Evolutionary conservation across 2,113 vertebrate species (phyloP), one percentile per base, ranked within the genome.

Genomic region (Neolamprologus ventralis): DNA sequence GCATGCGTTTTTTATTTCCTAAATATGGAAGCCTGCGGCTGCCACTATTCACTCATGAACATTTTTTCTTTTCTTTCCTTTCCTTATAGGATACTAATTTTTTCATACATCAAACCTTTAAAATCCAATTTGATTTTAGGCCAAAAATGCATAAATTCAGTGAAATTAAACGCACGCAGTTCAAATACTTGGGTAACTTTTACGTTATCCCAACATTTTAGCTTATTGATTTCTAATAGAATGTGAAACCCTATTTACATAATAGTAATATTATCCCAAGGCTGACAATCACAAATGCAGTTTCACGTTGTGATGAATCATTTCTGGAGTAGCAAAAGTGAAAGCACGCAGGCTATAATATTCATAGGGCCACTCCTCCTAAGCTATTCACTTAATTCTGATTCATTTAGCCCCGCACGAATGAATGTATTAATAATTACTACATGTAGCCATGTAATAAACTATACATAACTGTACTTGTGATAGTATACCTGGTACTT

Each of bases 231-330:
- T 73, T 73, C 8, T 73, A 45, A 73, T 47, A 28, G 1, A 47
- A 45, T 28, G 14, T 10, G 5, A 73, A 73, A 45, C 21, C 8
- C 68, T 11, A 2, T 75, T 45, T 75, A 47, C 3, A 19, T 75
- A 28, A 75, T 28, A 47, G 21, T 6, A 71, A 40, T 45, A 28
- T 28, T 1, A 47, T 28, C 71, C 14, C 23, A 75, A 75, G 23
- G 5, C 23, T 45, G 2, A 75, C 13, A 19, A 26, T 75, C 23
- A 47, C 14, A 17, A 75, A 75, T 16, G 4, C 40, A 47, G 14
- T 28, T 75, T 28, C 0, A 1, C 23, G 0, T 47, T 75, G 9
- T 26, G 40, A 45, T 26, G 13, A 65, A 9, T 73, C 0, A 1
- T 73, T 73, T 73, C 14, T 45, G 3, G 40, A 45, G 21, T 45